phyloP scores from a whole-genome alignment of 1,140 invertebrate genomes.

The Mercenaria mercenaria region DNA sequence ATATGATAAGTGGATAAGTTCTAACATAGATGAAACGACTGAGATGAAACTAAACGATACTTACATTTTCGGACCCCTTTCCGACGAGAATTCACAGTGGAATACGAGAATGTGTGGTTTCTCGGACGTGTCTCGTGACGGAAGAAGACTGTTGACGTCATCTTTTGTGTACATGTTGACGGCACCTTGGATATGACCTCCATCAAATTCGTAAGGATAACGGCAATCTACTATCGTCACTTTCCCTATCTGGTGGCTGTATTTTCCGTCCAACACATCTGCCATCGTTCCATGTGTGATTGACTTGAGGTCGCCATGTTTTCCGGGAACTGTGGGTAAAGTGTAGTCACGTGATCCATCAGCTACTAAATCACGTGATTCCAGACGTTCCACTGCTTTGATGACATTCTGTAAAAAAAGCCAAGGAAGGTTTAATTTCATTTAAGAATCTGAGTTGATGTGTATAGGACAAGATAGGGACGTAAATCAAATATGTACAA shows the following conservation, averaged over 20 bases:
- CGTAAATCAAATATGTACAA: not conserved
- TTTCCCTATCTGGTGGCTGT: not conserved
- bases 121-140: conserved; percentile 43
- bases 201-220: conserved; percentile 94
- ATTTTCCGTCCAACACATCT: conserved; percentile 54
- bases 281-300: conserved; percentile 90
- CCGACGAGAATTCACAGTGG: conserved; percentile 98
- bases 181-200: conserved; percentile 96
- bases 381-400: conserved; percentile 25
- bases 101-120: conserved; percentile 94
- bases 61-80: conserved; percentile 96
- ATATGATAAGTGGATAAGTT: not conserved
- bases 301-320: conserved; percentile 94
- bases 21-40: not conserved
- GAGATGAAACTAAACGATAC: no score
- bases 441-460: not conserved
- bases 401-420: conserved; percentile 11
- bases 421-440: no score
- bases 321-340: conserved; percentile 91
- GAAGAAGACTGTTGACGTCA: not conserved
- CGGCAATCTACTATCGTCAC: not conserved
- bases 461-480: not conserved
- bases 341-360: conserved; percentile 58
- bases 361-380: conserved; percentile 16
- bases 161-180: conserved; percentile 92